Conservation (phyloP, 2,113 vertebrate genomes). For the Chaetodon auriga region DNA sequence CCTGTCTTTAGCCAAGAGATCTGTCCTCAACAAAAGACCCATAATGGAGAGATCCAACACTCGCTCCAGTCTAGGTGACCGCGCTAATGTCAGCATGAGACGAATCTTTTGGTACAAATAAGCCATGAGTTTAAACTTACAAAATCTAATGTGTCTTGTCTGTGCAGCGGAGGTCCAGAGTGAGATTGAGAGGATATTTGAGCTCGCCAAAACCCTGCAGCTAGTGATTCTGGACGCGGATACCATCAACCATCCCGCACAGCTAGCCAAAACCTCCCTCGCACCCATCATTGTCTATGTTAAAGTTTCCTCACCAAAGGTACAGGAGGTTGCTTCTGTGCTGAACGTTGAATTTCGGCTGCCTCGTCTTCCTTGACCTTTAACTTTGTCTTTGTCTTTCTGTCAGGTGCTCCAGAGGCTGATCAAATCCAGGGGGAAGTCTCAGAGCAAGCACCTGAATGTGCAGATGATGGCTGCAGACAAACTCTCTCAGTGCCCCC, state of each 20-base stretch:
- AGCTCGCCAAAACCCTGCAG: conserved; percentile 96
- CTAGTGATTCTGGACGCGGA: conserved; percentile 95
- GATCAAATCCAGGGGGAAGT: conserved; percentile 96
- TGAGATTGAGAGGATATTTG: conserved; percentile 97
- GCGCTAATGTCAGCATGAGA: background rate
- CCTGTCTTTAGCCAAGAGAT: conserved; percentile 95
- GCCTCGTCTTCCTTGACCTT: background rate
- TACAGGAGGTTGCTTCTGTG: conserved; percentile 50
- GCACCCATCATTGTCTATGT: conserved; percentile 96
- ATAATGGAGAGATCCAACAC: conserved; percentile 97
- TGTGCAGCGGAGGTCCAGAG: conserved; percentile 94
- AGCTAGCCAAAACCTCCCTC: conserved; percentile 96
- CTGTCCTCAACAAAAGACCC: conserved; percentile 96
- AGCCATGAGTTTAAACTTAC: background rate
- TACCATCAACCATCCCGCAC: conserved; percentile 96
- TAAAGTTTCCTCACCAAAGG: conserved; percentile 98
- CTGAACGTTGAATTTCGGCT: rapidly evolving
- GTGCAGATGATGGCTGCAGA: conserved; percentile 97
- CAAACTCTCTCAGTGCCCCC: conserved; percentile 95
- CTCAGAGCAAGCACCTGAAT: conserved; percentile 96
- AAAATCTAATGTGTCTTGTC: conserved; percentile 7
- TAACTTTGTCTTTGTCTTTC: background rate
- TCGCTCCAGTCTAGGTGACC: conserved; percentile 94
- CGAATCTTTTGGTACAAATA: background rate
- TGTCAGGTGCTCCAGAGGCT: conserved; percentile 93